Evolutionary conservation across 2,888 invertebrate species (phyloP).

Genomic region (Sinotaia quadrata): DNA sequence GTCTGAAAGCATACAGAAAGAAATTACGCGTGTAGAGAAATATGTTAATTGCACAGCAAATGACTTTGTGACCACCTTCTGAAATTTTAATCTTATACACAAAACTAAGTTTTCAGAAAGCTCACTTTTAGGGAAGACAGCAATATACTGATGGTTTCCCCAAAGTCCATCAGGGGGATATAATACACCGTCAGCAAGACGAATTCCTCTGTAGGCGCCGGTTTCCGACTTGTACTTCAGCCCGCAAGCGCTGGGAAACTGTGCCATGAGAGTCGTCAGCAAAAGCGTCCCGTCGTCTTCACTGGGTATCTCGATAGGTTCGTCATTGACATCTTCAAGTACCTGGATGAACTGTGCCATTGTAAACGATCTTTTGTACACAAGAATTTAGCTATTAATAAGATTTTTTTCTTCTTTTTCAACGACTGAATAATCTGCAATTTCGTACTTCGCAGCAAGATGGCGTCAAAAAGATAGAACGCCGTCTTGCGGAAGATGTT

Average conservation of each 20-base stretch:
- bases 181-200: slow-evolving; percentile 90
- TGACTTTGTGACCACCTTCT: too few species aligned
- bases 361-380: background rate
- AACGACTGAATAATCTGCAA: too few species aligned
- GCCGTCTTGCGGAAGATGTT: slow-evolving; percentile 13
- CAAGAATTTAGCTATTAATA: background rate
- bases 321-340: slow-evolving; percentile 93
- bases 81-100: background rate
- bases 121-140: slow-evolving; percentile 77
- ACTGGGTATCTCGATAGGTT: slow-evolving; percentile 95
- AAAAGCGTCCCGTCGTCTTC: slow-evolving; percentile 94
- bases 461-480: slow-evolving; percentile 15
- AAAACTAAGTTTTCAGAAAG: background rate
- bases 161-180: slow-evolving; percentile 94
- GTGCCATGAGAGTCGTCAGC: slow-evolving; percentile 93
- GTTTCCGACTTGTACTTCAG: slow-evolving; percentile 94
- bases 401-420: background rate
- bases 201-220: slow-evolving; percentile 71
- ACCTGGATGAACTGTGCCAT: slow-evolving; percentile 84
- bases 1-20: too few species aligned
- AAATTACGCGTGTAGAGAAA: too few species aligned
- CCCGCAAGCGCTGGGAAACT: slow-evolving; percentile 97
- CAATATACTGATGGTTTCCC: slow-evolving; percentile 80
- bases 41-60: too few species aligned
- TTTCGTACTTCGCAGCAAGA: slow-evolving; percentile 4